These are phyloP conservation scores for Rhyacichthys aspro DNA, from an alignment of 2,797 vertebrate species.

Conservation along the genomic window DNA sequence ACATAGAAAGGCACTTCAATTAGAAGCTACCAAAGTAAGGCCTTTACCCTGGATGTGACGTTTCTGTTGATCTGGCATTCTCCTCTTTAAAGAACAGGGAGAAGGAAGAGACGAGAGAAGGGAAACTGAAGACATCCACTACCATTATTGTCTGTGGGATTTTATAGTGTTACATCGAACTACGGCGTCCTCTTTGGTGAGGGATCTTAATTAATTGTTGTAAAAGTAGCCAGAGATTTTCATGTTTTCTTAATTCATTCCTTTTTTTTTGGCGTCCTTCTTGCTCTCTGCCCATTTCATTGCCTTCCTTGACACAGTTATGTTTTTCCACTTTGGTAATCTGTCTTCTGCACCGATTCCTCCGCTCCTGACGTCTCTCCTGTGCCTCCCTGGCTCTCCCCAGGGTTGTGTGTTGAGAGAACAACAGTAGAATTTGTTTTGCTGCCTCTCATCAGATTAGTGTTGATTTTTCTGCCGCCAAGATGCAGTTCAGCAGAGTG, in stretches of 20 bases:
- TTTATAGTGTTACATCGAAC: too few species aligned
- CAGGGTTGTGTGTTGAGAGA: conserved; percentile 65
- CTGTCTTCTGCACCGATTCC: not conserved
- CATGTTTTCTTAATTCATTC: conserved; percentile 9
- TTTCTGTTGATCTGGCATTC: conserved; percentile 76
- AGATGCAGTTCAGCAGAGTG: conserved; percentile 81
- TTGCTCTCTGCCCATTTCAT: conserved; percentile 1
- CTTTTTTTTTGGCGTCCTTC: not conserved
- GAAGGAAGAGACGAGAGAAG: conserved; percentile 15
- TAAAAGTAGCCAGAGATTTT: not conserved
- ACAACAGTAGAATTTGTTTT: conserved; percentile 87
- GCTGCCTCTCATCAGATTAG: conserved; percentile 89
- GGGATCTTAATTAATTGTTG: too few species aligned
- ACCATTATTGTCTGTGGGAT: too few species aligned
- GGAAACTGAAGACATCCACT: conserved; percentile 6
- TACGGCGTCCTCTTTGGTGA: too few species aligned
- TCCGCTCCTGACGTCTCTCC: conserved; percentile 14
- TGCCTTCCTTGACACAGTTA: conserved; percentile 2
- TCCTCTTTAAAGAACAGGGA: conserved; percentile 53
- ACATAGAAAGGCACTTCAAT: conserved; percentile 79
- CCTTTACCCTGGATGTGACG: conserved; percentile 71
- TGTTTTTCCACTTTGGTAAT: conserved; percentile 11
- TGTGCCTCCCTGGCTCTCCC: conserved; percentile 45
- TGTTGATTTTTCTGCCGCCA: conserved; percentile 88
- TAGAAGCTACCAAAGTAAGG: conserved; percentile 72